These are phyloP conservation scores for Crepidodera aurea DNA, from an alignment of 2,888 invertebrate genomes.

Conservation along the genomic window DNA sequence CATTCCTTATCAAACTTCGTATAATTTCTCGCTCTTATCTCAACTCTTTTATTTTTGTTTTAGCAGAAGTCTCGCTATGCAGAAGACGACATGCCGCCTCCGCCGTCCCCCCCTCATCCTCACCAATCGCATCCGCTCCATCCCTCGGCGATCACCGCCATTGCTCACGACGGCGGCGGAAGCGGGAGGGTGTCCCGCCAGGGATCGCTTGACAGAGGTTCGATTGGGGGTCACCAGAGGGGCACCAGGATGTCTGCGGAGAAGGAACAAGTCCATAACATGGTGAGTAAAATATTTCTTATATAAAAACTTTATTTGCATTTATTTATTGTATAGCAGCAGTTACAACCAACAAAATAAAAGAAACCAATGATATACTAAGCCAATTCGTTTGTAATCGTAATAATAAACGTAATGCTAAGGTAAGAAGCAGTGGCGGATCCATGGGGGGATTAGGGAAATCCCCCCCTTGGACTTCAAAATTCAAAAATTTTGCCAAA, in stretches of 20 bases:
- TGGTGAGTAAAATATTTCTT: slow-evolving; percentile 26
- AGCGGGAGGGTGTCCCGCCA: slow-evolving; percentile 51
- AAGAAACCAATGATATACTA: too few relatives aligned
- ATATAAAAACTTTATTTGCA: too few relatives aligned
- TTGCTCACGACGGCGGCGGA: slow-evolving; percentile 40
- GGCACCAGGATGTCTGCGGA: slow-evolving; percentile 32
- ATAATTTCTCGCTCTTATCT: background rate
- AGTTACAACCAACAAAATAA: too few relatives aligned
- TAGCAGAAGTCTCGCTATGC: slow-evolving; percentile 66
- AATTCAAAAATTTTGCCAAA: too few relatives aligned
- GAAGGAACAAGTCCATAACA: slow-evolving; percentile 15
- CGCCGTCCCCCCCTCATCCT: slow-evolving; percentile 64
- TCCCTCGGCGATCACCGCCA: slow-evolving; percentile 45
- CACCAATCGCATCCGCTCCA: slow-evolving; percentile 40
- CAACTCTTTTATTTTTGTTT: slow-evolving; percentile 31
- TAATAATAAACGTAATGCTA: too few relatives aligned
- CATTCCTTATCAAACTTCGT: background rate
- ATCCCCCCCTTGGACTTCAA: too few relatives aligned
- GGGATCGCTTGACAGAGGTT: slow-evolving; percentile 61
- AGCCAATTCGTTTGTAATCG: too few relatives aligned
- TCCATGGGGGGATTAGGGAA: too few relatives aligned
- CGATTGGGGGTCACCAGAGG: slow-evolving; percentile 12
- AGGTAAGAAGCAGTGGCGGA: too few relatives aligned
- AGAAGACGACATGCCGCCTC: slow-evolving; percentile 64
- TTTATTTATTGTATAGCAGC: too few relatives aligned